Percentiles rank a stretch among this genome's conserved stretches.
Conservation (phyloP, 2,113 vertebrate species). For the Scartelaos histophorus region DNA sequence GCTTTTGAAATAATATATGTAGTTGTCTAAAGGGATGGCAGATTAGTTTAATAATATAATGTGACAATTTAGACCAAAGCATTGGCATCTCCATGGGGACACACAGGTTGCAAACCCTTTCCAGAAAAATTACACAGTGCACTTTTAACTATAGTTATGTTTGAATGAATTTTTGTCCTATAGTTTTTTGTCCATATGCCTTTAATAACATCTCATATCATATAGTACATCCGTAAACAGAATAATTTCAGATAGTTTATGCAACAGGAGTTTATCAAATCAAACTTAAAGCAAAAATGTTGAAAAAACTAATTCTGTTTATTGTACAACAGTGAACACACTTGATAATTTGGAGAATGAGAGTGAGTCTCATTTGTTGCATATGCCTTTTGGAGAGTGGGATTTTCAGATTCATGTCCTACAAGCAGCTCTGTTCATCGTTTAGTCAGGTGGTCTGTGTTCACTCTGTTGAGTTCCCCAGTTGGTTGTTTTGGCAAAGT, state of each 20-base stretch:
- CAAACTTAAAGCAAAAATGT: background rate
- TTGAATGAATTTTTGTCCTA: too few species aligned
- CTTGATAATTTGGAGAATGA: background rate
- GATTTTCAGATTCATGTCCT: too few species aligned
- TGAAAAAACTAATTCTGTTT: background rate
- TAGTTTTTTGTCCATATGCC: background rate
- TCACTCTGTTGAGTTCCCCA: background rate
- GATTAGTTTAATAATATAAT: too few species aligned
- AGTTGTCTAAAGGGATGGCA: too few species aligned
- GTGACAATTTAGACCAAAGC: too few species aligned
- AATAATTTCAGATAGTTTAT: background rate
- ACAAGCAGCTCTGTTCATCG: too few species aligned
- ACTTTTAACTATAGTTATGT: too few species aligned
- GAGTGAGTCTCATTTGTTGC: background rate
- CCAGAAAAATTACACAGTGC: too few species aligned
- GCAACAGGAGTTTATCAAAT: background rate
- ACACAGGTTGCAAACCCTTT: too few species aligned
- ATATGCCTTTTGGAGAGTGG: background rate
- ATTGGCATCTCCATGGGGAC: too few species aligned
- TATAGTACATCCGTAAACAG: background rate
- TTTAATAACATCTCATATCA: background rate
- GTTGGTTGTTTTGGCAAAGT: background rate
- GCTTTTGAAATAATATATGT: too few species aligned
- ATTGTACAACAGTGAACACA: background rate
- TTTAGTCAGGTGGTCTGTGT: too few species aligned